Percentiles rank a stretch among this genome's conserved stretches.
Conservation (phyloP, 2,797 vertebrate genomes). For the Sciurus vulgaris region DNA sequence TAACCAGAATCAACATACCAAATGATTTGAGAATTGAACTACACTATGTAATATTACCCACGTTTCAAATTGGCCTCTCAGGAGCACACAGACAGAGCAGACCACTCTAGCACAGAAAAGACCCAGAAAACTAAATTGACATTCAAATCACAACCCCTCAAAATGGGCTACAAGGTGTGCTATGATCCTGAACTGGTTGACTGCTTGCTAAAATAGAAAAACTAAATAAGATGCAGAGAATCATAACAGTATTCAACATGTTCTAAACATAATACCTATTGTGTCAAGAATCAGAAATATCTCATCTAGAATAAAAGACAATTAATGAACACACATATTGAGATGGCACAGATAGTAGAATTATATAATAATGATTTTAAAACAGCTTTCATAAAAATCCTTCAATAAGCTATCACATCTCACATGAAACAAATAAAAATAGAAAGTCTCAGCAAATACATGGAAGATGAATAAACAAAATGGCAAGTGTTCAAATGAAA, state of each 20-base stretch:
- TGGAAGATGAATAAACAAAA: neutral
- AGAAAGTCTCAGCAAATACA: neutral
- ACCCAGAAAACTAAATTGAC: neutral
- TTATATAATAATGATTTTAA: neutral
- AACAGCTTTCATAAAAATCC: neutral
- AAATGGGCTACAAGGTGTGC: neutral
- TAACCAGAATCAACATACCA: neutral
- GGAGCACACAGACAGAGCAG: neutral
- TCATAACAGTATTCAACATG: neutral
- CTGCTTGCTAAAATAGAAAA: neutral
- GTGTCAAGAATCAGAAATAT: neutral
- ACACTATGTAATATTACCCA: neutral
- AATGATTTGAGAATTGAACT: neutral
- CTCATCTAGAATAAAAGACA: neutral
- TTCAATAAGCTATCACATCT: neutral
- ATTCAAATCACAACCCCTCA: neutral
- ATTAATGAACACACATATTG: neutral
- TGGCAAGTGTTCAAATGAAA: neutral
- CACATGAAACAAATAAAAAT: neutral
- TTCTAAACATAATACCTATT: neutral
- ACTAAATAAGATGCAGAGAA: neutral
- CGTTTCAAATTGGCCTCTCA: neutral
- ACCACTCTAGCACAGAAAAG: neutral
- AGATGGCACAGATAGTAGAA: neutral
- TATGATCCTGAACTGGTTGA: neutral